phyloP scores from a whole-genome alignment of 2,113 vertebrate species.

The Perognathus longimembris region DNA sequence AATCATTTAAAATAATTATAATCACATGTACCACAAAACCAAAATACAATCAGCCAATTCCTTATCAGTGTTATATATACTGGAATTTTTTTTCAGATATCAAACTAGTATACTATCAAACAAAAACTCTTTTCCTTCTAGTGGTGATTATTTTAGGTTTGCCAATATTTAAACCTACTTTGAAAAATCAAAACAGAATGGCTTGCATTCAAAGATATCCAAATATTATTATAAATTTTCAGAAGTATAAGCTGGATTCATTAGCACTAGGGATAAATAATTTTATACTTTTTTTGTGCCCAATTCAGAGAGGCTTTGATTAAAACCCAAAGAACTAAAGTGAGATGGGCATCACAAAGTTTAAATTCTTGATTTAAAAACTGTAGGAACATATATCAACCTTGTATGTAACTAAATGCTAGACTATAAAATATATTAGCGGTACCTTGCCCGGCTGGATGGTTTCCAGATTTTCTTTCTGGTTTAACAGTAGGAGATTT shows the following conservation, averaged over 20 bases:
- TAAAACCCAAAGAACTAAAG: conserved; percentile 64
- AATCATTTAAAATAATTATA: neutral
- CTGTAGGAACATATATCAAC: conserved; percentile 68
- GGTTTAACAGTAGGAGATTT: conserved; percentile 70
- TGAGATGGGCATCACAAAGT: conserved; percentile 59
- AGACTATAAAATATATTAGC: conserved; percentile 74
- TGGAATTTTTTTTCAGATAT: conserved; percentile 50
- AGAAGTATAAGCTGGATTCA: conserved; percentile 8
- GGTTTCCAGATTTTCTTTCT: conserved; percentile 70
- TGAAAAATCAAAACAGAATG: conserved; percentile 41
- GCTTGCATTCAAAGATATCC: conserved; percentile 29
- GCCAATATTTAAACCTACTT: conserved; percentile 15
- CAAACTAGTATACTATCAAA: neutral
- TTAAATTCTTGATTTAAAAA: conserved; percentile 75
- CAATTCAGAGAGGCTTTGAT: conserved; percentile 68
- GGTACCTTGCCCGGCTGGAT: conserved; percentile 63
- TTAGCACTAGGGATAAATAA: conserved; percentile 55
- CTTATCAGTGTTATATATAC: neutral
- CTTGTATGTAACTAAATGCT: conserved; percentile 65
- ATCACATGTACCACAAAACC: neutral
- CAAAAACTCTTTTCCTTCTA: neutral
- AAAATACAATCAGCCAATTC: conserved; percentile 14
- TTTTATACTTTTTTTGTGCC: conserved; percentile 57
- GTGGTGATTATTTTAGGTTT: conserved; percentile 33
- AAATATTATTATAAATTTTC: conserved; percentile 59